Percentiles rank a stretch among this genome's conserved stretches.
These are phyloP conservation scores for Ctenodactylus gundi DNA, from an alignment of 2,113 vertebrate genomes.

Conservation along the genomic window DNA sequence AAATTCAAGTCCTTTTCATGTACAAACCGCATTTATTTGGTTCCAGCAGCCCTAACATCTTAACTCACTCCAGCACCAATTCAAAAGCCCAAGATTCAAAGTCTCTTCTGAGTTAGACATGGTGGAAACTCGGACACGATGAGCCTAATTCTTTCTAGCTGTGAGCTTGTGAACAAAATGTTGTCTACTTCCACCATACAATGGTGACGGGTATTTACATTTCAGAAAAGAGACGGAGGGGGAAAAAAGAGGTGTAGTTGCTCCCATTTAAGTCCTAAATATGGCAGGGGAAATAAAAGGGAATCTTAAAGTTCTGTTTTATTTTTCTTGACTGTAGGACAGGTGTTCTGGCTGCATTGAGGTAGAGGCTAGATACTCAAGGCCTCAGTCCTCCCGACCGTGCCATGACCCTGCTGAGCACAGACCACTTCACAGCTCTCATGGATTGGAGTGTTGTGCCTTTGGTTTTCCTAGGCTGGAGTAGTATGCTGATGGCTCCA, in stretches of 20 bases:
- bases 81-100: neutral
- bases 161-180: neutral
- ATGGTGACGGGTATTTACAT: neutral
- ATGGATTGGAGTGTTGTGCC: too few species aligned
- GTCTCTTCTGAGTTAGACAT: neutral
- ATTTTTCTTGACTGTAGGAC: neutral
- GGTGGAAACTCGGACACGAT: neutral
- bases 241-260: too few species aligned
- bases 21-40: neutral
- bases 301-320: neutral
- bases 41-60: neutral
- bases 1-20: neutral
- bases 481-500: neutral
- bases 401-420: neutral
- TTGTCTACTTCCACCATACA: neutral
- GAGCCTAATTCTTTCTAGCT: neutral
- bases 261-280: neutral
- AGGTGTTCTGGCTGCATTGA: neutral
- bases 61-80: neutral
- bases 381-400: neutral
- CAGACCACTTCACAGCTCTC: neutral
- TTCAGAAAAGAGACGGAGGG: neutral
- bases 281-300: neutral
- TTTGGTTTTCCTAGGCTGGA: neutral
- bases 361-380: neutral